A percentile compares a stretch with the other conserved stretches of the same genome.
Conservation (phyloP, 1,140 invertebrate species). For the Hesperophylax magnus region DNA sequence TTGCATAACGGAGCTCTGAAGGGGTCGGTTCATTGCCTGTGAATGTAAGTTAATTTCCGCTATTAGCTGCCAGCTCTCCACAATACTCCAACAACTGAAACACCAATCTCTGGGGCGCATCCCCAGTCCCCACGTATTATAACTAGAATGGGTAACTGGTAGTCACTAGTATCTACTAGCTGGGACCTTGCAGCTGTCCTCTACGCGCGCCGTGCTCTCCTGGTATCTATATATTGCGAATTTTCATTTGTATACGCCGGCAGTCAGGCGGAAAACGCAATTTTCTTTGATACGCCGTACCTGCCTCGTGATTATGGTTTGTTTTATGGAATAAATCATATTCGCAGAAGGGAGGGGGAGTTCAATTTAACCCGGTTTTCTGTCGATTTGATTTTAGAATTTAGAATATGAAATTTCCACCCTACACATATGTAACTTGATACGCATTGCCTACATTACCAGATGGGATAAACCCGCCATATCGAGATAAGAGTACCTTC, state of each 20-base stretch:
- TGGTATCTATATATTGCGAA: conserved; percentile 36
- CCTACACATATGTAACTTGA: conserved; percentile 18
- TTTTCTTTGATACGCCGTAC: conserved; percentile 57
- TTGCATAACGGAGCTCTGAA: background rate
- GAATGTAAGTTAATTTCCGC: conserved; percentile 57
- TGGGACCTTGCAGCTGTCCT: too few species aligned
- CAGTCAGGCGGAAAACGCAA: conserved; percentile 55
- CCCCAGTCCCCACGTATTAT: background rate
- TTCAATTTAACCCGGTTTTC: conserved; percentile 51
- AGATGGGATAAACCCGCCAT: conserved; percentile 5
- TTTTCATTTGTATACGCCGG: conserved; percentile 53
- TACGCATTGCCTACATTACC: conserved; percentile 21
- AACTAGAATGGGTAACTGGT: background rate
- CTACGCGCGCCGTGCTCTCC: background rate
- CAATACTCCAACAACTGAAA: conserved; percentile 34
- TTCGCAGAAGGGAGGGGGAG: conserved; percentile 33
- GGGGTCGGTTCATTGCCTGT: conserved; percentile 41
- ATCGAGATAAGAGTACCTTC: conserved; percentile 10
- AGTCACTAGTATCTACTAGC: too few species aligned
- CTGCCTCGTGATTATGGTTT: conserved; percentile 56
- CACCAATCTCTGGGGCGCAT: conserved; percentile 22
- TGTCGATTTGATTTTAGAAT: conserved; percentile 51
- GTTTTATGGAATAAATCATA: conserved; percentile 55
- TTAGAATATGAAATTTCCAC: conserved; percentile 41
- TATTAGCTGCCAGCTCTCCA: conserved; percentile 37